Evolutionary conservation across 2,888 invertebrate species (phyloP), one percentile per base, ranked within the genome.

Genomic region (Brachyptera risi): DNA sequence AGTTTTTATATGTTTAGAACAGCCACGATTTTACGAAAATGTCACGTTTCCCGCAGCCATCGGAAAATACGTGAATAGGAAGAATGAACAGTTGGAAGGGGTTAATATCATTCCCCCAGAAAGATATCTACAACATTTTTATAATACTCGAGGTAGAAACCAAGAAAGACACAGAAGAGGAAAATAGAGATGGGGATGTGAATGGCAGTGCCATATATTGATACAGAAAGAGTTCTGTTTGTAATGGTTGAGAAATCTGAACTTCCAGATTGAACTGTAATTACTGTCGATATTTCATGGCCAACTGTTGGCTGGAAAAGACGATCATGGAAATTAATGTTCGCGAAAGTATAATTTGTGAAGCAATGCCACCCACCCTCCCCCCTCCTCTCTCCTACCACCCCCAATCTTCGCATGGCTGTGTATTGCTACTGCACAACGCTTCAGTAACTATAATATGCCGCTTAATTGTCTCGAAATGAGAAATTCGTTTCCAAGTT

Each of bases 401-500:
- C 61, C 42, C 21, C 42, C 42, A 7, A 42, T 47, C 54, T 54
- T 54, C 35, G 37, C 37, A 23, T 56, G 31, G 68, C 69, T 69
- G 71, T 73, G 73, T 73, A 74, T 73, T 73, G 73, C 73, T 70
- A 71, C 70, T 58, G 63, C 62, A 61, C 60, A 73, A 73, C 74
- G 76, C 75, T 75, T 62, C 64, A 59, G 71, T 72, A 75, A 73
- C 75, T 77, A 76, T 77, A 78, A 78, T 78, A 77, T 78, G 77
- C 76, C 76, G 75, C 76, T 77, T 78, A 78, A 78, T 78, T 78
- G 78, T 78, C 76, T 75, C 75, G 76, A 78, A 78, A 78, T 78
- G 78, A 78, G 78, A 78, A 78, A 78, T 78, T 77, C 78, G 77
- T 75, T 75, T 76, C 74, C 75, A 78, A 78, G 76, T 78, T 78